Evolutionary conservation across 2,888 invertebrate species (phyloP), one percentile per base, ranked within the genome.

Genomic region (Hypercompe scribonia): DNA sequence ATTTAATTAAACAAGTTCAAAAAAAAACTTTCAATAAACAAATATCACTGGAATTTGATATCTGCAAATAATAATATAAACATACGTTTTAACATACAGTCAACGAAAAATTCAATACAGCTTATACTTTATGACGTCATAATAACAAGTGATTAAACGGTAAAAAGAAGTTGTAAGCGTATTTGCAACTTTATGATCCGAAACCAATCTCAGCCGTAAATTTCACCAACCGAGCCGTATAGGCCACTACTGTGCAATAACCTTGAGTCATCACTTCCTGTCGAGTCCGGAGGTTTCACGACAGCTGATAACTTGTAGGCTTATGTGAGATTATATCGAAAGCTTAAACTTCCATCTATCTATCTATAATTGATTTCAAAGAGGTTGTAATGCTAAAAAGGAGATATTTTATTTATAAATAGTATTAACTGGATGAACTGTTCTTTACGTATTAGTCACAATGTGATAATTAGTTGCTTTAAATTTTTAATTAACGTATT

Each of bases 101-200:
- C 0, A 46, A 46, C 18, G 10, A 10, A 18, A 5, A 46, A 28
- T 58, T 5, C 28, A 4, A 31, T 61, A 2, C 31, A 31, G 31
- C 18, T 4, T 31, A 28, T 0, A 8, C 31, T 31, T 18, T 18
- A 15, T 31, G 15, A 7, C 61, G 31, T 31, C 31, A 61, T 58
- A 28, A 5, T 28, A 28, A 28, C 28, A 31, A 61, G 31, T 31
- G 31, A 61, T 24, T 13, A 36, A 65, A 34, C 64, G 13, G 34
- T 21, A 36, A 33, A 34, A 24, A 84, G 79, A 81, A 83, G 82
- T 84, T 81, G 83, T 81, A 79, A 84, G 75, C 78, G 72, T 80
- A 77, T 82, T 76, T 65, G 74, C 67, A 75, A 84, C 77, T 86
- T 86, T 83, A 87, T 84, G 77, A 78, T 36, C 75, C 73, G 66